These are phyloP conservation scores for Melanotus villosus DNA, from an alignment of 2,888 invertebrate species.

Conservation along the genomic window DNA sequence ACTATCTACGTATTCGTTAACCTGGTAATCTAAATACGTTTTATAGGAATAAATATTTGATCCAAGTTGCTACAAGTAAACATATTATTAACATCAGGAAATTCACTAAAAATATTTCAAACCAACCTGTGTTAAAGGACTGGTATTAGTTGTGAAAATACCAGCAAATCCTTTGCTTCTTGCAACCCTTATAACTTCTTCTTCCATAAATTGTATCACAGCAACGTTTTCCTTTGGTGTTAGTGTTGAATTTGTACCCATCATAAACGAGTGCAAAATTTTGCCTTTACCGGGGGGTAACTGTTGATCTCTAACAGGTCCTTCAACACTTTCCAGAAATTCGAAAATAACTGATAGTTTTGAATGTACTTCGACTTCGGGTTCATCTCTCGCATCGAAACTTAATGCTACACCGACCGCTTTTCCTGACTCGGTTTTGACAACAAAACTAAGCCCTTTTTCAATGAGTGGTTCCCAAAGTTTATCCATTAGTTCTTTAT, in stretches of 20 bases:
- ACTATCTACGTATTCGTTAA: conserved; percentile 81
- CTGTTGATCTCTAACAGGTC: conserved; percentile 76
- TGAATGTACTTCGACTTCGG: conserved; percentile 78
- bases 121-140: conserved; percentile 86
- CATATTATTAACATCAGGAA: too few relatives aligned
- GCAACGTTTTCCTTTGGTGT: conserved; percentile 83
- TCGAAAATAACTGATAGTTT: conserved; percentile 82
- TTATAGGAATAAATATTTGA: conserved; percentile 84
- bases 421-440: conserved; percentile 70
- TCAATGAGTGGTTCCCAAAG: conserved; percentile 81
- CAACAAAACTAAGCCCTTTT: conserved; percentile 82
- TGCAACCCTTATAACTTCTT: conserved; percentile 79
- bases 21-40: conserved; percentile 83
- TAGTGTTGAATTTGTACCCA: conserved; percentile 81
- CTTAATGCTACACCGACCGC: conserved; percentile 82
- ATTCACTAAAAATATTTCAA: neutral
- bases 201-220: conserved; percentile 85
- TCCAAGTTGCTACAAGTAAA: conserved; percentile 81
- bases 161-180: conserved; percentile 77
- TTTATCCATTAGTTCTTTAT: conserved; percentile 76
- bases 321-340: conserved; percentile 84
- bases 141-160: conserved; percentile 90
- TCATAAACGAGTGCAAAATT: conserved; percentile 89
- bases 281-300: conserved; percentile 77
- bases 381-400: conserved; percentile 87